phyloP scores from a whole-genome alignment of 2,797 vertebrate genomes.

The Saxicola maurus region DNA sequence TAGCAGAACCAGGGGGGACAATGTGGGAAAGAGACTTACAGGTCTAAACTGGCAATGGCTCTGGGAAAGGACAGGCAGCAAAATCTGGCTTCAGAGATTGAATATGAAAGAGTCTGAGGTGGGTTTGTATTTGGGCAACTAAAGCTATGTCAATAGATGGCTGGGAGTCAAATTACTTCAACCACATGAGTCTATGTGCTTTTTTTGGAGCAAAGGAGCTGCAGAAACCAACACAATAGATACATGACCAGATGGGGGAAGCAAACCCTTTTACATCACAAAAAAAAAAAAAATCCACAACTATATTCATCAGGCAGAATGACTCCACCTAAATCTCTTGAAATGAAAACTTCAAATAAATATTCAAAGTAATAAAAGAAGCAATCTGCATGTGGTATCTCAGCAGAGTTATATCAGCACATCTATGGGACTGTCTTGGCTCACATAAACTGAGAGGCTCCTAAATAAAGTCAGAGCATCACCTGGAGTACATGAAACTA shows the following conservation, averaged over 20 bases:
- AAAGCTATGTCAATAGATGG: background rate
- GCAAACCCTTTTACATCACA: slow-evolving; percentile 37
- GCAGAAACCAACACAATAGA: background rate
- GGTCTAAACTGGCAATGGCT: background rate
- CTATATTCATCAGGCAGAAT: background rate
- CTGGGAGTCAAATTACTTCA: background rate
- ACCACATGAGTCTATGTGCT: background rate
- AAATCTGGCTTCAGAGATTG: background rate
- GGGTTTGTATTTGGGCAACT: background rate
- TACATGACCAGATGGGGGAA: slow-evolving; percentile 55
- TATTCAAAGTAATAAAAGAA: slow-evolving; percentile 17
- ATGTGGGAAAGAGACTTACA: background rate
- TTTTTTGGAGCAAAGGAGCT: background rate
- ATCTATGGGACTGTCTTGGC: background rate
- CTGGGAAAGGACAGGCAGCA: background rate
- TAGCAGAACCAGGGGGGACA: background rate
- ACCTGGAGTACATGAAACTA: slow-evolving; percentile 30
- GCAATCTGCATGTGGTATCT: slow-evolving; percentile 10
- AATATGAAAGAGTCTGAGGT: background rate
- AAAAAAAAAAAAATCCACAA: background rate
- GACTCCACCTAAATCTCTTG: background rate
- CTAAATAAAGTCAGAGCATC: background rate
- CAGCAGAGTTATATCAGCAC: background rate
- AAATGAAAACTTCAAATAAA: slow-evolving; percentile 42
- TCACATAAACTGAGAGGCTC: background rate